Evolutionary conservation across 2,888 invertebrate species (phyloP), one percentile per base, ranked within the genome.

Genomic region (Philhelius pedissequus): DNA sequence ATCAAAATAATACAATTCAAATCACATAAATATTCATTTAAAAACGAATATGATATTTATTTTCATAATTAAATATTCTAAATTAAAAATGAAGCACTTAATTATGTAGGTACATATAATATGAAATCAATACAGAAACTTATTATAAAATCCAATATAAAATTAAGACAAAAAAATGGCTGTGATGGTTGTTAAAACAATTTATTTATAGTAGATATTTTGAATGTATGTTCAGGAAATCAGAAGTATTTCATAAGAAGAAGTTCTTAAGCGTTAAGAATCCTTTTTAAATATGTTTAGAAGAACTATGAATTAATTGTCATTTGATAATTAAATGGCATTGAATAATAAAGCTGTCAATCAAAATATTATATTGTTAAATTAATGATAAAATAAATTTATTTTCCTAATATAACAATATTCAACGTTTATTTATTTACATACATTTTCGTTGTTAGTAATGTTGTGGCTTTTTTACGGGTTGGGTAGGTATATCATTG

Each of bases 111-210:
- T n/a, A 5, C 5, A 48, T 13, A 13, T 20, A 11, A 8, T 18
- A n/a, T 40, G 52, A 48, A 64, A 75, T 74, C 48, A 58, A 32
- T 64, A 69, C 48, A 43, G 8, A 68, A 71, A 73, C 8, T 50
- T 15, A 68, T 52, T 74, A 45, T 73, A 77, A 62, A 58, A 69
- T 45, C 13, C 60, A 62, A 38, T 20, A 22, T 32, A 18, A 32
- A 32, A 32, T 58, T 22, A 35, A 35, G 50, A 40, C n/a, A n/a
- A 82, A 81, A 48, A 48, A 71, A 60, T 69, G 82, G 82, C 82
- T 82, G 82, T 82, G 82, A 82, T 82, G 60, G 73, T 82, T 82
- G 68, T 73, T 73, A 68, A 77, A 80, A 73, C 52, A 73, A 73
- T 73, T 35, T 32, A 22, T 32, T 69, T 71, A 71, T 71, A 15